These are phyloP conservation scores for Acanthiza pusilla DNA, from an alignment of 2,797 vertebrate genomes.

Conservation along the genomic window DNA sequence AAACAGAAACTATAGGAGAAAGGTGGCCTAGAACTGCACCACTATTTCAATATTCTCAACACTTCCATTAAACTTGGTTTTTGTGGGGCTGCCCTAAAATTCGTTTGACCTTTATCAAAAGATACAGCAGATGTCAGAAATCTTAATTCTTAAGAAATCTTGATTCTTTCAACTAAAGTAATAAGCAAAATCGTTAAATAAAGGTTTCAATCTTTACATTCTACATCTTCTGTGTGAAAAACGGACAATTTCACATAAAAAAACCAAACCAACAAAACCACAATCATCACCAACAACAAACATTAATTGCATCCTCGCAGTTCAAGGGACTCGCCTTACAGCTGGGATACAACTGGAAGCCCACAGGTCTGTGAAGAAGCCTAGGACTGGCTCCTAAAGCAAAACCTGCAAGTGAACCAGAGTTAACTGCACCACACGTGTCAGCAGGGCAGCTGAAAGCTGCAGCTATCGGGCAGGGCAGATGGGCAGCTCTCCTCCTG, in stretches of 20 bases:
- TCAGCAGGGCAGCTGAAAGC: not conserved
- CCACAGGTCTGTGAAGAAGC: not conserved
- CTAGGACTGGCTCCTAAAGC: not conserved
- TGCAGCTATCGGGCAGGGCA: not conserved
- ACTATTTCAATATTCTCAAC: not conserved
- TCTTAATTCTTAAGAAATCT: not conserved
- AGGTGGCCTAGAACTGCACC: not conserved
- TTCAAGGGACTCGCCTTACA: not conserved
- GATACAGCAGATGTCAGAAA: not conserved
- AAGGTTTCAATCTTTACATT: not conserved
- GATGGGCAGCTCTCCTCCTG: not conserved
- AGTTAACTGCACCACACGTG: not conserved
- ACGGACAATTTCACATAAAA: not conserved
- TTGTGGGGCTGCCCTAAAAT: not conserved
- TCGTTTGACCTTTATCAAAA: not conserved
- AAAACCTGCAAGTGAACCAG: not conserved
- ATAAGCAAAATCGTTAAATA: not conserved
- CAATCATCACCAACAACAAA: not conserved
- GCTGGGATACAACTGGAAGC: not conserved
- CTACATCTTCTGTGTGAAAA: not conserved
- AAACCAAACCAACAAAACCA: not conserved
- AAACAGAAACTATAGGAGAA: not conserved
- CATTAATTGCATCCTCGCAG: not conserved
- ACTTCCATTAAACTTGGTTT: not conserved
- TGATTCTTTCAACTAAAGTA: not conserved